A percentile compares a stretch with the other conserved stretches of the same genome.
phyloP scores from a whole-genome alignment of 2,113 vertebrate genomes.

The Pluvialis apricaria region DNA sequence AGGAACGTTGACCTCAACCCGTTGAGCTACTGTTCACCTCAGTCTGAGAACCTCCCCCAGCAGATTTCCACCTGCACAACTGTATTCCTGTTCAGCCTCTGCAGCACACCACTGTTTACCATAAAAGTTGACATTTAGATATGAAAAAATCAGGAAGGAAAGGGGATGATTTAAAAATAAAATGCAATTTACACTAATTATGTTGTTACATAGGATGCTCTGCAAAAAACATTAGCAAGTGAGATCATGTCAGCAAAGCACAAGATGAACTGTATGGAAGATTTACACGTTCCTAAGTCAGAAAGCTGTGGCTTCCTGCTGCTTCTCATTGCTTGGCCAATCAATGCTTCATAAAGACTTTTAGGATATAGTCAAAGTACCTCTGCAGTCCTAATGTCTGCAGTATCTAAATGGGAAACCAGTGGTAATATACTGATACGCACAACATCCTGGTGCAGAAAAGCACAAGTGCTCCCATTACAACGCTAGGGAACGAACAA shows the following conservation, averaged over 20 bases:
- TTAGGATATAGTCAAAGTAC: background rate
- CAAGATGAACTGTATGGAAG: constrained; percentile 26
- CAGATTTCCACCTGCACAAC: constrained; percentile 1
- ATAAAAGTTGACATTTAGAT: constrained; percentile 62
- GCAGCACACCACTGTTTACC: constrained; percentile 41
- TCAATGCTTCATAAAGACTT: constrained; percentile 44
- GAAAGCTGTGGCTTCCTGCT: constrained; percentile 59
- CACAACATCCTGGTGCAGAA: background rate
- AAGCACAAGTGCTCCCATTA: background rate
- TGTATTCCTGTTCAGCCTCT: constrained; percentile 9
- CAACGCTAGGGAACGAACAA: accelerated
- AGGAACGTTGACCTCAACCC: background rate
- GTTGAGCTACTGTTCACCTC: background rate
- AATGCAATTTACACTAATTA: constrained; percentile 69
- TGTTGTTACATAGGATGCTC: constrained; percentile 63
- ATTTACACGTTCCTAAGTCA: constrained; percentile 20
- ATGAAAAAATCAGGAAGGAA: constrained; percentile 69
- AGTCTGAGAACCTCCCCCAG: background rate
- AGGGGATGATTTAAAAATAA: constrained; percentile 69
- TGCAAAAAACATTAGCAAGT: constrained; percentile 65
- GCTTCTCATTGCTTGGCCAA: constrained; percentile 53
- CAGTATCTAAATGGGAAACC: background rate
- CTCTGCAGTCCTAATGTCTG: constrained; percentile 15
- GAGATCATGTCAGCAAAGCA: constrained; percentile 52
- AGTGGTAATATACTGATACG: background rate